These are phyloP conservation scores for Lophius americanus DNA, from an alignment of 2,797 vertebrate genomes.

Conservation along the genomic window DNA sequence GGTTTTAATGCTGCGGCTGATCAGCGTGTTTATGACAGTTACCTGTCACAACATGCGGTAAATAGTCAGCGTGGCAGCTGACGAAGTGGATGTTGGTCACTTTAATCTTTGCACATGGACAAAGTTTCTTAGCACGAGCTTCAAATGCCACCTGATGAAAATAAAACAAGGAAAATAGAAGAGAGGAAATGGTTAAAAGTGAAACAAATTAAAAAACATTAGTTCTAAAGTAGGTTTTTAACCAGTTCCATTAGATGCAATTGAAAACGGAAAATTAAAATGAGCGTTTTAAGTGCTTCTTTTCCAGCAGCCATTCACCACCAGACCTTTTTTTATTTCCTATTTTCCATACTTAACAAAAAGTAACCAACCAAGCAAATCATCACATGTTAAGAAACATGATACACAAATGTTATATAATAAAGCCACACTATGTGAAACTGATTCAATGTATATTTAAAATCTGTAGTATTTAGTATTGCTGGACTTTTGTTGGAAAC, in stretches of 20 bases:
- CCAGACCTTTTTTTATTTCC: neutral
- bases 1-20: neutral
- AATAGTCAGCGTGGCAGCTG: conserved; percentile 63
- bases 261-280: too few species aligned
- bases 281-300: too few species aligned
- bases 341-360: neutral
- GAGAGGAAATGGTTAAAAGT: neutral
- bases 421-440: neutral
- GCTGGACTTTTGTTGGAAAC: neutral
- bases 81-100: conserved; percentile 74
- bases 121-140: conserved; percentile 57
- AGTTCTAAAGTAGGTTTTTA: too few species aligned
- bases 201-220: neutral
- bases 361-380: too few species aligned
- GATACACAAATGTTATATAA: too few species aligned
- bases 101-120: conserved; percentile 50
- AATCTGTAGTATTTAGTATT: too few species aligned
- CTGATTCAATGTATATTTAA: neutral
- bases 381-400: too few species aligned
- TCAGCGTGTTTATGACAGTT: neutral
- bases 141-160: conserved; percentile 75
- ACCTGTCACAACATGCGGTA: conserved; percentile 67
- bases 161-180: conserved; percentile 6
- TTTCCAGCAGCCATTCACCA: neutral
- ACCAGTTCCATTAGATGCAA: neutral